Evolutionary conservation across 1,140 invertebrate species (phyloP).

Genomic region (Carposina sasakii): DNA sequence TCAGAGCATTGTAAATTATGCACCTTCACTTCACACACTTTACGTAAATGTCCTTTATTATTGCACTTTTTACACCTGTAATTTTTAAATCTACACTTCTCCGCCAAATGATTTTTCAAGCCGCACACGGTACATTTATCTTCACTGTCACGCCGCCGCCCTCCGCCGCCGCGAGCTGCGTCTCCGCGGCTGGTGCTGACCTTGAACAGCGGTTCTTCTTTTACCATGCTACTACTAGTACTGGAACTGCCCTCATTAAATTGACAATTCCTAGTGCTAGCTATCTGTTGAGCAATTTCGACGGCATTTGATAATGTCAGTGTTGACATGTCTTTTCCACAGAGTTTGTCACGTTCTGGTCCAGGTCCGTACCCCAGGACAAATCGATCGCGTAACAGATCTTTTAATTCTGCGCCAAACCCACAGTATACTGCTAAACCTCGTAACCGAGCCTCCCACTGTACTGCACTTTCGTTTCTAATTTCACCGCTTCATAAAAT

Average conservation of each 20-base stretch:
- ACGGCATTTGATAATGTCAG: slow-evolving; percentile 26
- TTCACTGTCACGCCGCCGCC: neutral
- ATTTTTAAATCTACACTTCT: slow-evolving; percentile 17
- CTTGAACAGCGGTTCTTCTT: slow-evolving; percentile 8
- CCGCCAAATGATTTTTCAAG: slow-evolving; percentile 11
- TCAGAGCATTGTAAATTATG: too few species aligned
- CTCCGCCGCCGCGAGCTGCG: neutral
- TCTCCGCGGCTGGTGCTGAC: too few species aligned
- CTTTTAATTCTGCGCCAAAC: slow-evolving; percentile 30
- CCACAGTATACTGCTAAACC: slow-evolving; percentile 29
- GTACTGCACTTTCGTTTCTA: slow-evolving; percentile 7
- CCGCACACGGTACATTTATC: slow-evolving; percentile 27
- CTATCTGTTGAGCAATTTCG: slow-evolving; percentile 26
- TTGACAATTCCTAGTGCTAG: too few species aligned
- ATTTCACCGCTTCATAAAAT: slow-evolving; percentile 1
- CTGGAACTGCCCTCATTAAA: too few species aligned
- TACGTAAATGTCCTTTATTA: slow-evolving; percentile 20
- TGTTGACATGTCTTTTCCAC: slow-evolving; percentile 21
- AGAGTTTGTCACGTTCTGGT: slow-evolving; percentile 21
- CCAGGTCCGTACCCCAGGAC: slow-evolving; percentile 33
- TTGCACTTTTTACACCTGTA: slow-evolving; percentile 19
- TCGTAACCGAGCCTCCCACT: slow-evolving; percentile 30
- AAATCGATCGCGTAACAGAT: slow-evolving; percentile 34
- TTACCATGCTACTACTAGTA: neutral
- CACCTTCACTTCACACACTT: slow-evolving; percentile 10